These are phyloP conservation scores for Drosophila athabasca DNA, from an alignment of 1,140 invertebrate genomes.

Conservation along the genomic window DNA sequence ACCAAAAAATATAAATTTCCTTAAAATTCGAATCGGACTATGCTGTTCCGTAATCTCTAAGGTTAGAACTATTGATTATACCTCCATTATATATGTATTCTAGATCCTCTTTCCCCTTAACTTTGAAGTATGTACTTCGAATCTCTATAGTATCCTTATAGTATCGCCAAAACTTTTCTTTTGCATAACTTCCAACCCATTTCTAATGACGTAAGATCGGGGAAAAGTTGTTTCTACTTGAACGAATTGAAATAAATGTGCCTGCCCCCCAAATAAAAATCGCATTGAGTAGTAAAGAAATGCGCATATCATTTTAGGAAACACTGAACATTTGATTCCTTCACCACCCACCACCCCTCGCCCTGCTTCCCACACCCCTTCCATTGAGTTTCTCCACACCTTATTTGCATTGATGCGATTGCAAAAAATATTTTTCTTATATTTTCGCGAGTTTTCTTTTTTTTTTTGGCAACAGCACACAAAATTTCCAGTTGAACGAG, in stretches of 20 bases:
- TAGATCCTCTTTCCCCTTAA: no score
- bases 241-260: slow-evolving; percentile 44
- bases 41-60: no score
- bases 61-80: no score
- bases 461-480: slow-evolving; percentile 47
- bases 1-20: no score
- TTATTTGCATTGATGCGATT: slow-evolving; percentile 78
- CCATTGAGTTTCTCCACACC: slow-evolving; percentile 41
- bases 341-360: background rate
- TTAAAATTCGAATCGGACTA: no score
- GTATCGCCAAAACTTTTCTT: background rate
- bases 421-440: slow-evolving; percentile 58
- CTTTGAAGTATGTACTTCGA: background rate
- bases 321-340: slow-evolving; percentile 55
- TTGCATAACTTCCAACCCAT: background rate
- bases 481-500: slow-evolving; percentile 74
- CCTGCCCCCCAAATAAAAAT: slow-evolving; percentile 31
- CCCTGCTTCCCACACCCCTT: no score
- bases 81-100: no score
- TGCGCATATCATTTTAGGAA: slow-evolving; percentile 65
- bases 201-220: slow-evolving; percentile 37
- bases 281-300: slow-evolving; percentile 51
- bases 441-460: slow-evolving; percentile 5
- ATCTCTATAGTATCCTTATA: no score
- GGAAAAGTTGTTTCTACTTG: slow-evolving; percentile 27